A percentile compares a stretch with the other conserved stretches of the same genome.
phyloP scores from a whole-genome alignment of 2,888 invertebrate genomes.

The Dusona sp. region DNA sequence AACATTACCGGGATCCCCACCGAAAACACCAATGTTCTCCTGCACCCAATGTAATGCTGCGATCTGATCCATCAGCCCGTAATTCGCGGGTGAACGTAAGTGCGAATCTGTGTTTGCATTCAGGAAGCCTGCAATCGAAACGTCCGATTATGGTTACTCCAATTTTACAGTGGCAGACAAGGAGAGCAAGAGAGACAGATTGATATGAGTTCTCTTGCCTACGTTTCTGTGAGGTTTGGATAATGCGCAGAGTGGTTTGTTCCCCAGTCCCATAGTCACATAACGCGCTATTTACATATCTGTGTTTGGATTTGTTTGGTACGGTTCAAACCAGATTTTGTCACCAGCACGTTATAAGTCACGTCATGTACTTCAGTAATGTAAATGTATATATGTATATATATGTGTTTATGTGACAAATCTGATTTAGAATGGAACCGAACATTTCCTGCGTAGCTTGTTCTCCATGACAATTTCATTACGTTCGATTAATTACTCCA shows the following conservation, averaged over 20 bases:
- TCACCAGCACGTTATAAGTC: slow-evolving; percentile 13
- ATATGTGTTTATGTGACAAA: background rate
- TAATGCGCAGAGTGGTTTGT: slow-evolving; percentile 20
- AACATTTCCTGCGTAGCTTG: slow-evolving; percentile 37
- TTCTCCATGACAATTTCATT: slow-evolving; percentile 60
- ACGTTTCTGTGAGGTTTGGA: slow-evolving; percentile 7
- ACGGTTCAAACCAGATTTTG: slow-evolving; percentile 33
- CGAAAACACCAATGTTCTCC: slow-evolving; percentile 97
- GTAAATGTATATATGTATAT: slow-evolving; percentile 11
- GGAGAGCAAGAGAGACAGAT: slow-evolving; percentile 13
- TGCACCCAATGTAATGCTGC: slow-evolving; percentile 98
- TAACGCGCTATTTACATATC: slow-evolving; percentile 20
- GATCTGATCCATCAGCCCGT: slow-evolving; percentile 99
- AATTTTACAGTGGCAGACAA: slow-evolving; percentile 41
- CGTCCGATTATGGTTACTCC: slow-evolving; percentile 71
- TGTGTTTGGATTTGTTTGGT: no score
- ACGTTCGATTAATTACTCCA: slow-evolving; percentile 45
- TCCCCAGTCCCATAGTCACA: background rate
- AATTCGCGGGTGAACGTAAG: slow-evolving; percentile 95
- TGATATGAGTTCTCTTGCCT: slow-evolving; percentile 6
- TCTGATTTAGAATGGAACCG: slow-evolving; percentile 8
- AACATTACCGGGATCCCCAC: slow-evolving; percentile 96
- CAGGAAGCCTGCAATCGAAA: slow-evolving; percentile 90
- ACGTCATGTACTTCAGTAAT: background rate
- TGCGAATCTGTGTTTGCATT: slow-evolving; percentile 95